Percentiles rank a stretch among this genome's conserved stretches.
phyloP scores from a whole-genome alignment of 2,797 vertebrate genomes.

The Cheracebus regulus region DNA sequence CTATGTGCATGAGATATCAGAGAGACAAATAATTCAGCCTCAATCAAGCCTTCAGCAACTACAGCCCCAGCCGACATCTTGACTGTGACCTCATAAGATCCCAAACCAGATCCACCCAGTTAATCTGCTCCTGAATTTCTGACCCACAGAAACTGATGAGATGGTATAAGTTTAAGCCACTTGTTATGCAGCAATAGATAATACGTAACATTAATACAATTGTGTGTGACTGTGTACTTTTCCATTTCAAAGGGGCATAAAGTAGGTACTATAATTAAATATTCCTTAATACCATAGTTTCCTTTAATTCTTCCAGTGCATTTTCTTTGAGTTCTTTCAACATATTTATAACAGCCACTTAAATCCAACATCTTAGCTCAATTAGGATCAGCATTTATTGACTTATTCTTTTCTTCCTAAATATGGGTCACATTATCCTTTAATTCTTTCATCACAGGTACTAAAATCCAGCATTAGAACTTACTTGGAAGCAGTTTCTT shows the following conservation, averaged over 20 bases:
- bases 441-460: neutral
- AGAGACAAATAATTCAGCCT: neutral
- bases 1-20: neutral
- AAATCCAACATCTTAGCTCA: neutral
- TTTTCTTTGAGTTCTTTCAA: neutral
- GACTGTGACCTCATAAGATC: neutral
- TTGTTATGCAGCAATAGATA: neutral
- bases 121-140: neutral
- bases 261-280: neutral
- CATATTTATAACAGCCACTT: neutral
- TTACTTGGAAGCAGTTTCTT: neutral
- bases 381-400: neutral
- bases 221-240: neutral
- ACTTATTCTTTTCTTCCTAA: neutral
- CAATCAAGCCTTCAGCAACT: neutral
- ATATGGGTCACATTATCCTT: neutral
- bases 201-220: neutral
- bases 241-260: neutral
- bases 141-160: neutral
- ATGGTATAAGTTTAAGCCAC: neutral
- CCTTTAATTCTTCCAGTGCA: neutral
- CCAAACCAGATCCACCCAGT: neutral
- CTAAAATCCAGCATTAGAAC: neutral
- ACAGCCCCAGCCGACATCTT: neutral
- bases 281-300: neutral